Percentiles rank a stretch among this genome's conserved stretches.
Evolutionary conservation across 2,113 vertebrate genomes (phyloP).

Genomic region (Ardeotis arabs): DNA sequence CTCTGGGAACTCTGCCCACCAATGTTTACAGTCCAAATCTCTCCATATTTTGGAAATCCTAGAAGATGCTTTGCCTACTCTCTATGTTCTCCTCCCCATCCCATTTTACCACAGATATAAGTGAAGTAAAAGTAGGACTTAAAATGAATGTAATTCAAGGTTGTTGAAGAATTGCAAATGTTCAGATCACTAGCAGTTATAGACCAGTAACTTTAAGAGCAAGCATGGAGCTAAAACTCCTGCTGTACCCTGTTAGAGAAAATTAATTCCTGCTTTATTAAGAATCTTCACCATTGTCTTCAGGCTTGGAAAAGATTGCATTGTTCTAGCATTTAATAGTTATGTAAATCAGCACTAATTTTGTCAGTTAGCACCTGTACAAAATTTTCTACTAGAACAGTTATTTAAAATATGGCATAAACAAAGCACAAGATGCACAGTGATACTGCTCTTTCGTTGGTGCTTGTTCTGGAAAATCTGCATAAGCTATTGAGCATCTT

Average conservation of each 20-base stretch:
- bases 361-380: constrained; percentile 49
- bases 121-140: neutral
- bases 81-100: neutral
- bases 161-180: neutral
- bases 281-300: neutral
- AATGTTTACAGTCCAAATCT: neutral
- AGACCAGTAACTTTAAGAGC: neutral
- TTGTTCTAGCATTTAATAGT: constrained; percentile 49
- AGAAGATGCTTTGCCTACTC: neutral
- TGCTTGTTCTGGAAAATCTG: neutral
- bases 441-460: neutral
- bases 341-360: constrained; percentile 53
- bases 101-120: neutral
- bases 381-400: constrained; percentile 5
- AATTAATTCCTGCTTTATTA: constrained; percentile 33
- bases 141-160: neutral
- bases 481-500: neutral
- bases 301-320: constrained; percentile 14
- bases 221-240: neutral
- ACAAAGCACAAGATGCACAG: neutral
- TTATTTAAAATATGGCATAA: constrained; percentile 33
- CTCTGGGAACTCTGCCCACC: neutral
- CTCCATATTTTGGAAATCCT: neutral
- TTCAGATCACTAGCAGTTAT: neutral
- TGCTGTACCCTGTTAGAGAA: neutral